A percentile compares a stretch with the other conserved stretches of the same genome.
Evolutionary conservation across 37 sponge, comb jelly and placozoan species (phyloP).

Genomic region (Aphrocallistes beatrix): DNA sequence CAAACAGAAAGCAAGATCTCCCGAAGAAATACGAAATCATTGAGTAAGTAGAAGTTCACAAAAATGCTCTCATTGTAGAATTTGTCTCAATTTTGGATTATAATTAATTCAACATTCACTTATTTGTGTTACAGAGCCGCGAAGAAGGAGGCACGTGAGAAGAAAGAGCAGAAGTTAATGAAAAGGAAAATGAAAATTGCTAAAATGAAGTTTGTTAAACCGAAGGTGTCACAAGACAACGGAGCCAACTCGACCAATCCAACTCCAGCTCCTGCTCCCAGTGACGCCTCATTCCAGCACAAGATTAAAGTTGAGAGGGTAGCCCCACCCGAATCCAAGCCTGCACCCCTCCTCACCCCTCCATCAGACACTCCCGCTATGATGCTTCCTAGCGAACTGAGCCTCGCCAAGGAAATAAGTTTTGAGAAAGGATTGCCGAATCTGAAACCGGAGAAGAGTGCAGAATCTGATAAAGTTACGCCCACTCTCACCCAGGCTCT

Average conservation of each 20-base stretch:
- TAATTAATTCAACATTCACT: too few relatives aligned
- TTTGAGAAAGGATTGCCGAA: too few relatives aligned
- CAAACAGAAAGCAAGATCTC: not conserved
- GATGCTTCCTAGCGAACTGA: not conserved
- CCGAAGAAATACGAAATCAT: conserved; percentile 11
- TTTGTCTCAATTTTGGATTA: not conserved
- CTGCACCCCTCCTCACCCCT: not conserved
- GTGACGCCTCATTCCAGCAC: not conserved
- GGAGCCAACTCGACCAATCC: not conserved
- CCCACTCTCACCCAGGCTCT: not conserved
- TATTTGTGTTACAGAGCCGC: conserved; percentile 10
- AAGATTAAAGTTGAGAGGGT: not conserved
- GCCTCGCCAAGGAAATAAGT: too few relatives aligned
- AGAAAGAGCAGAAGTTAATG: not conserved
- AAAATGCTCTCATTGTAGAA: not conserved
- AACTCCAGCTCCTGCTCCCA: not conserved
- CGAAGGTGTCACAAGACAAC: not conserved
- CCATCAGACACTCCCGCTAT: not conserved
- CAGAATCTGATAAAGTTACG: not conserved
- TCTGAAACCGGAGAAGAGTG: too few relatives aligned
- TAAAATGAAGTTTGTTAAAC: conserved; percentile 12
- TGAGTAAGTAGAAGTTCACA: not conserved
- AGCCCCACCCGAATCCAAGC: not conserved
- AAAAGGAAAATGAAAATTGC: not conserved
- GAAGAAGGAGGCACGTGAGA: not conserved